A percentile compares a stretch with the other conserved stretches of the same genome.
Conservation (phyloP, 2,113 vertebrate genomes). For the Crotalus viridis region DNA sequence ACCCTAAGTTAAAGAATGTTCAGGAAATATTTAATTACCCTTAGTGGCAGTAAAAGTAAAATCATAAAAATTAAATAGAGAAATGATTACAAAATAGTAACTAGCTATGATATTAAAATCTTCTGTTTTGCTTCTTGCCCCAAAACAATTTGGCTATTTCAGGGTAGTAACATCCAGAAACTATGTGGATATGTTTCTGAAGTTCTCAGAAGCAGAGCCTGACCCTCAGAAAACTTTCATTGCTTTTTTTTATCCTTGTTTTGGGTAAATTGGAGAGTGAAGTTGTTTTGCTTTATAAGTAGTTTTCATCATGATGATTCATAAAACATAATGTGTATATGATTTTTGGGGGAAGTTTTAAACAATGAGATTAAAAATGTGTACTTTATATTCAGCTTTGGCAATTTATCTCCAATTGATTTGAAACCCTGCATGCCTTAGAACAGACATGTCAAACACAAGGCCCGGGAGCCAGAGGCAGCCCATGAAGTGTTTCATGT, state of each 20-base stretch:
- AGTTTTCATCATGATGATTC: background rate
- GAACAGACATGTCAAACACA: too few species aligned
- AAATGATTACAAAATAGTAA: background rate
- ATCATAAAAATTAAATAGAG: background rate
- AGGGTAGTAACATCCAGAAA: background rate
- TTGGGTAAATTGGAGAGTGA: background rate
- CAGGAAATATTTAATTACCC: background rate
- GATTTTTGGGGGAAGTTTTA: background rate
- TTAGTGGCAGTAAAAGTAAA: background rate
- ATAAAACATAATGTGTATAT: background rate
- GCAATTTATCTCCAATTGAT: background rate
- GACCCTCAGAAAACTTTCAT: background rate
- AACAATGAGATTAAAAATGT: background rate
- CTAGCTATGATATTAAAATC: background rate
- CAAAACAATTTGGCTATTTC: too few species aligned
- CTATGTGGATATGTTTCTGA: background rate
- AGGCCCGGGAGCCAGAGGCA: too few species aligned
- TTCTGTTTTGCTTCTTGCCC: background rate
- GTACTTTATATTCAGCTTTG: background rate
- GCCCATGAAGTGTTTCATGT: too few species aligned
- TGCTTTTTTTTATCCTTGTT: background rate
- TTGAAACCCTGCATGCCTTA: background rate
- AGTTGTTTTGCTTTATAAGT: background rate
- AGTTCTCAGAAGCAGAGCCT: background rate
- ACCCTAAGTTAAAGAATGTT: background rate